Evolutionary conservation across 1,140 invertebrate species (phyloP).

Genomic region (Hyles euphorbiae): DNA sequence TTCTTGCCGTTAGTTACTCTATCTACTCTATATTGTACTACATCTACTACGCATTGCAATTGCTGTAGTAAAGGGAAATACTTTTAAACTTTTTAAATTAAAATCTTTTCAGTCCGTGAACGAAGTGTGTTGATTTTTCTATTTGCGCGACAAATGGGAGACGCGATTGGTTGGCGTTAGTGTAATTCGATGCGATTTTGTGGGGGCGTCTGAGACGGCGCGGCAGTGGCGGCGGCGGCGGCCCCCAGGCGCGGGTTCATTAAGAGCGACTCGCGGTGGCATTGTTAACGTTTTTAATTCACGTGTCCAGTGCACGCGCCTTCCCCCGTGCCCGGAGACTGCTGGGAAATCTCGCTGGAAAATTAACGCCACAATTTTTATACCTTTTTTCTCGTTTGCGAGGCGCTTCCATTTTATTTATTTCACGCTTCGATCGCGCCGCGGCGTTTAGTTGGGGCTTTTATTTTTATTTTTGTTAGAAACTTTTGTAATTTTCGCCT

Average conservation of each 20-base stretch:
- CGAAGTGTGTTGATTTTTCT: too few relatives aligned
- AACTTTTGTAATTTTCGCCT: conserved; percentile 24
- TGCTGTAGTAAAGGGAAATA: too few relatives aligned
- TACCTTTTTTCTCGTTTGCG: conserved; percentile 56
- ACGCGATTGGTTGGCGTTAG: too few relatives aligned
- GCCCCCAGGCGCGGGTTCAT: conserved; percentile 49
- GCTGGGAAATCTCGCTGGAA: conserved; percentile 71
- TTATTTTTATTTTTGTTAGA: conserved; percentile 37
- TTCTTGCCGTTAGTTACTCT: too few relatives aligned
- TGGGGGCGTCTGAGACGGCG: conserved; percentile 13
- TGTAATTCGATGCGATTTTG: conserved; percentile 11
- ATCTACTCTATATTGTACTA: too few relatives aligned
- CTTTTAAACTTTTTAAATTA: too few relatives aligned
- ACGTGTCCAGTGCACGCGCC: conserved; percentile 69
- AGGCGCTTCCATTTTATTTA: conserved; percentile 65
- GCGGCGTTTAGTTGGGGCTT: conserved; percentile 57
- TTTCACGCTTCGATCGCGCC: conserved; percentile 64
- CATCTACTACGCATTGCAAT: too few relatives aligned
- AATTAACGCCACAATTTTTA: conserved; percentile 70
- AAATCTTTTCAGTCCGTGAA: too few relatives aligned
- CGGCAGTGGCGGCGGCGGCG: conserved; percentile 4
- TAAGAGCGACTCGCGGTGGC: conserved; percentile 57
- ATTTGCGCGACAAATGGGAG: too few relatives aligned
- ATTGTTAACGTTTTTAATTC: conserved; percentile 74
- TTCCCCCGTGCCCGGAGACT: conserved; percentile 43